Evolutionary conservation across 2,888 invertebrate species (phyloP).

Genomic region (Formica aserva): DNA sequence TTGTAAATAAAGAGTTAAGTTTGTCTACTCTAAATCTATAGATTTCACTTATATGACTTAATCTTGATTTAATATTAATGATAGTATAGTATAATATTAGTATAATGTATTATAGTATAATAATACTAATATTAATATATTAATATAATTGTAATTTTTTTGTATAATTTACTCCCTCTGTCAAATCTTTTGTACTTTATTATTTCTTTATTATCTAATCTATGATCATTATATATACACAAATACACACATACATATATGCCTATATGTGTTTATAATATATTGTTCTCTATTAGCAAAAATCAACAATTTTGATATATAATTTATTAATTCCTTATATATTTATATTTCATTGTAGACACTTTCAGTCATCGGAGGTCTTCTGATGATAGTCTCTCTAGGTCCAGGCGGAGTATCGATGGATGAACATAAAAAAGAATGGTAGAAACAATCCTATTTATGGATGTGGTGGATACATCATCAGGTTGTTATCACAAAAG

Average conservation of each 20-base stretch:
- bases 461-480: slow-evolving; percentile 42
- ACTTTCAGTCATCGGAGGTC: slow-evolving; percentile 98
- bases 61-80: neutral
- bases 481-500: slow-evolving; percentile 69
- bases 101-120: neutral
- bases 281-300: neutral
- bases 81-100: neutral
- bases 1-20: neutral
- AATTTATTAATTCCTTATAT: slow-evolving; percentile 10
- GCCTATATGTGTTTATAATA: neutral
- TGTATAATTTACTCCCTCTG: neutral
- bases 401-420: slow-evolving; percentile 99
- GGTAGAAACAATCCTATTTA: slow-evolving; percentile 88
- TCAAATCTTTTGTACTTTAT: neutral
- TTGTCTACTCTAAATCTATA: neutral
- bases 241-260: neutral
- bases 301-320: neutral
- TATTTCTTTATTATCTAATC: neutral
- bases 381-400: slow-evolving; percentile 98
- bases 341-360: slow-evolving; percentile 91
- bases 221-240: neutral
- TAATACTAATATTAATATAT: neutral
- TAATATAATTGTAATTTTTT: neutral
- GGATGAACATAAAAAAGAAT: slow-evolving; percentile 99
- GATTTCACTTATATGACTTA: neutral